phyloP scores from a whole-genome alignment of 2,797 vertebrate species.

The Protonibea diacanthus region DNA sequence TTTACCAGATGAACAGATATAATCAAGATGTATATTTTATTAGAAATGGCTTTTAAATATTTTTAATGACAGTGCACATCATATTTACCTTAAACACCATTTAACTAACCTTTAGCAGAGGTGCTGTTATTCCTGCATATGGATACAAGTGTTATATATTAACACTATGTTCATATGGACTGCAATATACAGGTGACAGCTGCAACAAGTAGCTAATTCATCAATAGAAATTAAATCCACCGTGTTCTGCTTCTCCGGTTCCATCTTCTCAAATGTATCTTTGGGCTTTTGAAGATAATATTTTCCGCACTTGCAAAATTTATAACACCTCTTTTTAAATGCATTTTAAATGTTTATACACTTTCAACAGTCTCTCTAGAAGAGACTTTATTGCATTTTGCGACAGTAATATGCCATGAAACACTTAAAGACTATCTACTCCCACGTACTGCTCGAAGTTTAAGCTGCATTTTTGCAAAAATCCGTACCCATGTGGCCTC shows the following conservation, averaged over 20 bases:
- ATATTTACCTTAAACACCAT: neutral
- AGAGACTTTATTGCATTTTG: neutral
- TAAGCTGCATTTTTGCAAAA: neutral
- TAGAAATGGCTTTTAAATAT: neutral
- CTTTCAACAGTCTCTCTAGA: neutral
- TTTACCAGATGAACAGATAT: neutral
- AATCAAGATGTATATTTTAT: neutral
- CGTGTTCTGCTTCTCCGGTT: too few relatives aligned
- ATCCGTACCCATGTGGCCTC: neutral
- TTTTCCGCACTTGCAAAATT: too few relatives aligned
- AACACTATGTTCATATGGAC: neutral
- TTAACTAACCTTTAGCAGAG: neutral
- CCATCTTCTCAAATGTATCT: neutral
- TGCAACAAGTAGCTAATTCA: neutral
- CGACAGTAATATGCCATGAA: too few relatives aligned
- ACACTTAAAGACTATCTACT: too few relatives aligned
- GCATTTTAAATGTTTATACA: neutral
- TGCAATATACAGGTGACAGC: neutral
- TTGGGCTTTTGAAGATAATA: neutral
- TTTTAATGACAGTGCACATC: neutral
- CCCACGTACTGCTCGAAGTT: neutral
- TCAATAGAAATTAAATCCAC: neutral
- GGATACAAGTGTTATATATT: neutral
- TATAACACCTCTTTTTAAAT: neutral
- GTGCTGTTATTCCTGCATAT: neutral